Percentiles rank a stretch among this genome's conserved stretches.
Evolutionary conservation across 92 coral and sea anemone genomes (phyloP).

Genomic region (Muricea muricata): DNA sequence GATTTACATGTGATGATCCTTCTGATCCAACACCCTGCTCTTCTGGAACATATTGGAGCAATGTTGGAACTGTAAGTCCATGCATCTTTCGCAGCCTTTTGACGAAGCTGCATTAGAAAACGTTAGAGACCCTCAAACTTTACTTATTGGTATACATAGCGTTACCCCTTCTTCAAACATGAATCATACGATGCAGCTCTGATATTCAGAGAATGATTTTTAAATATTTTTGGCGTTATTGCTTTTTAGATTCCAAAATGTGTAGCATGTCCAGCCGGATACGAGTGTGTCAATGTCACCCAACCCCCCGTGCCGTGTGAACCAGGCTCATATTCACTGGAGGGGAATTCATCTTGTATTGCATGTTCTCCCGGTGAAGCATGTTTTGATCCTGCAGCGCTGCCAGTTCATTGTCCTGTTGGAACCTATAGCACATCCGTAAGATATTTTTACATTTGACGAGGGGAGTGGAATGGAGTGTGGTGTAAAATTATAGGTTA

Average conservation of each 20-base stretch:
- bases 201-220: not conserved
- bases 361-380: slow-evolving; percentile 83
- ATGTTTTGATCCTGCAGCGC: slow-evolving; percentile 89
- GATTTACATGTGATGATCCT: slow-evolving; percentile 90
- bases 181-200: too few species aligned
- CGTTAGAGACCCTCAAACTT: too few species aligned
- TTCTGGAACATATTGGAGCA: slow-evolving; percentile 82
- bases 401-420: slow-evolving; percentile 73
- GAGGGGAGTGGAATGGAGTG: too few species aligned
- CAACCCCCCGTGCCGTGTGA: slow-evolving; percentile 90
- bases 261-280: slow-evolving; percentile 94
- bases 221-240: not conserved
- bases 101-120: too few species aligned
- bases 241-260: slow-evolving; percentile 78
- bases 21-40: slow-evolving; percentile 77
- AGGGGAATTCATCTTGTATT: slow-evolving; percentile 73
- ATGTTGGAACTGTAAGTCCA: slow-evolving; percentile 83
- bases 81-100: not conserved
- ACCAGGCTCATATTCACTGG: slow-evolving; percentile 81
- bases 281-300: slow-evolving; percentile 83
- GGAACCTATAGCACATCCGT: slow-evolving; percentile 87
- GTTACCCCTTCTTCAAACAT: too few species aligned
- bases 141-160: too few species aligned
- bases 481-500: too few species aligned
- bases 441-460: not conserved